These are phyloP conservation scores for Herpetotheres cachinnans DNA, from an alignment of 2,113 vertebrate species.

Conservation along the genomic window DNA sequence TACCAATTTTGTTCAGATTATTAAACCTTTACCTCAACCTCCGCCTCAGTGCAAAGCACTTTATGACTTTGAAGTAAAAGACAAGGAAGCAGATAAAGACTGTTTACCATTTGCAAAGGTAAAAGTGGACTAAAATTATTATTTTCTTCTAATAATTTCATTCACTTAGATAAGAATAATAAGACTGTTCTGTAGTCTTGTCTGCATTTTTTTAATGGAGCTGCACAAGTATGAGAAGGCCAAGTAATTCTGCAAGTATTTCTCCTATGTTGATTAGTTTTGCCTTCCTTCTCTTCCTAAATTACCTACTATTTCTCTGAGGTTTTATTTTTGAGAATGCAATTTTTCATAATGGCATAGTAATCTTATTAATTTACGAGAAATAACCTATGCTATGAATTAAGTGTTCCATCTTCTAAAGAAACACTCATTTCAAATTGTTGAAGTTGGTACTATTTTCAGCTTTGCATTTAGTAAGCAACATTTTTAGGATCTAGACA, in stretches of 20 bases:
- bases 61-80: conserved; percentile 99
- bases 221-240: neutral
- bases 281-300: neutral
- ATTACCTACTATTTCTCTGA: neutral
- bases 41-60: conserved; percentile 98
- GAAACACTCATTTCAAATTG: neutral
- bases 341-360: neutral
- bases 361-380: neutral
- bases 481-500: neutral
- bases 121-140: neutral
- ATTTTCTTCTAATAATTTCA: neutral
- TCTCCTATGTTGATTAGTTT: neutral
- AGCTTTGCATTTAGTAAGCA: neutral
- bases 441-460: neutral
- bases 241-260: neutral
- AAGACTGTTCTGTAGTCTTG: neutral
- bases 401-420: neutral
- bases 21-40: conserved; percentile 96
- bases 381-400: neutral
- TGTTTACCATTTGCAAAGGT: conserved; percentile 98
- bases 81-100: conserved; percentile 99
- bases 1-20: conserved; percentile 97
- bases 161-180: neutral
- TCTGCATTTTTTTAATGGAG: neutral
- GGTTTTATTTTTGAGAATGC: neutral